Conservation (phyloP, 2,888 invertebrate genomes). For the Yponomeuta evonymella region DNA sequence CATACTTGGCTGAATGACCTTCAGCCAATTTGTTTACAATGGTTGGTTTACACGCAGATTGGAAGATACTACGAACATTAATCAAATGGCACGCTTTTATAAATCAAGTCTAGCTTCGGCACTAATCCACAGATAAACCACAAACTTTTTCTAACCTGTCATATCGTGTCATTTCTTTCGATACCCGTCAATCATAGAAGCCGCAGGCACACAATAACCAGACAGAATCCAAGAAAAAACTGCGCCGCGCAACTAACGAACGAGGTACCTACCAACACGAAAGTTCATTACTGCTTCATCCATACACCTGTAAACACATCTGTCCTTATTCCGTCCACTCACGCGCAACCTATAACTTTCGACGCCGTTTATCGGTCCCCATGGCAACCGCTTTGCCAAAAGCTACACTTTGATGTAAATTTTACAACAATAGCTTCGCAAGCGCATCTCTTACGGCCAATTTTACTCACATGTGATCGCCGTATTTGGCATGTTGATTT, state of each 20-base stretch:
- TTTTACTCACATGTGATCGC: slow-evolving; percentile 69
- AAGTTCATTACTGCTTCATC: slow-evolving; percentile 16
- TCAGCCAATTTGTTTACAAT: too few species aligned
- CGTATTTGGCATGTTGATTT: slow-evolving; percentile 71
- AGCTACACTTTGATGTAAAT: slow-evolving; percentile 42
- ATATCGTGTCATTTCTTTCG: not conserved
- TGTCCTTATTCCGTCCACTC: slow-evolving; percentile 41
- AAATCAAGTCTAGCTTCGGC: too few species aligned
- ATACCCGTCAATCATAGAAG: not conserved
- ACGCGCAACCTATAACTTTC: slow-evolving; percentile 30
- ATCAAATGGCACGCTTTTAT: too few species aligned
- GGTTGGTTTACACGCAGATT: too few species aligned
- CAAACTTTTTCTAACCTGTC: not conserved
- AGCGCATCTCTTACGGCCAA: slow-evolving; percentile 48
- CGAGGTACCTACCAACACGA: not conserved
- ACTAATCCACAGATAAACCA: not conserved
- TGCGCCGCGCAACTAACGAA: not conserved
- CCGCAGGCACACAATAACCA: not conserved
- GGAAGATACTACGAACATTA: too few species aligned
- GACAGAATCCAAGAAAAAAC: not conserved
- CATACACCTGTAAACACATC: slow-evolving; percentile 38
- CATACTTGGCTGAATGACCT: too few species aligned
- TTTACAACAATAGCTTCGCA: slow-evolving; percentile 38
- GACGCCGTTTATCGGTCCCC: slow-evolving; percentile 16
- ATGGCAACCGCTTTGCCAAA: slow-evolving; percentile 36